Base-by-base conservation (phyloP, 2,113 vertebrate species). In the Verasper variegatus region DNA sequence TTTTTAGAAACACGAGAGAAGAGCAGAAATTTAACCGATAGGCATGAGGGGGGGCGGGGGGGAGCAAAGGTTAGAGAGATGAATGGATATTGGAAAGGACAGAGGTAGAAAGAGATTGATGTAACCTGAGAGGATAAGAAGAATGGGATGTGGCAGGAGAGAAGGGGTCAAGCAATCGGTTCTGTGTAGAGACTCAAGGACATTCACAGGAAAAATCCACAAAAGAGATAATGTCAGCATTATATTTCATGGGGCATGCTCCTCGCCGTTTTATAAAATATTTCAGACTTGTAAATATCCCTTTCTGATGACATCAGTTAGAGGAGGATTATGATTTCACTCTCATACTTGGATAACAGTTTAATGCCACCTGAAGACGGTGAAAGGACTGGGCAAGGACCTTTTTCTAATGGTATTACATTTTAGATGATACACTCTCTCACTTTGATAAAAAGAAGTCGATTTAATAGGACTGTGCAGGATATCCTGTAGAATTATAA, bases 71-170 rank as follows among this genome's bases (percentile, higher is more conserved):
- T 73, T 24, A 42, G 40, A 40, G 67, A 42, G 23, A 78, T 62
- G 56, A 82, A 77, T 69, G 27, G 71, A 69, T 77, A 75, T 78
- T 42, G n/a, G 68, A 71, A 71, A 52, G 74, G 68, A 81, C 55
- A 71, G 71, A 74, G 51, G 42, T n/a, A 65, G 65, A 69, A 69
- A 78, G 17, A 69, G 77, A 68, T 40, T 65, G 84, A 85, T 81
- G 77, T 27, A 81, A 81, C 68, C 42, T 0, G 8, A 31, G 52
- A 40, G 12, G 64, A 80, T 64, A 71, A 74, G 59, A 65, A 49
- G 64, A 15, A 80, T 54, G 63, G 21, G 65, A 65, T 52, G 35
- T 55, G 60, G 60, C 21, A 23, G 37, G n/a, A 60, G 62, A 42
- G 62, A 35, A 31, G 57, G 75, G 64, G 76, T 78, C 74, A 78